Evolutionary conservation across 2,888 invertebrate species (phyloP), one percentile per base, ranked within the genome.

Genomic region (Pheosia gnoma): DNA sequence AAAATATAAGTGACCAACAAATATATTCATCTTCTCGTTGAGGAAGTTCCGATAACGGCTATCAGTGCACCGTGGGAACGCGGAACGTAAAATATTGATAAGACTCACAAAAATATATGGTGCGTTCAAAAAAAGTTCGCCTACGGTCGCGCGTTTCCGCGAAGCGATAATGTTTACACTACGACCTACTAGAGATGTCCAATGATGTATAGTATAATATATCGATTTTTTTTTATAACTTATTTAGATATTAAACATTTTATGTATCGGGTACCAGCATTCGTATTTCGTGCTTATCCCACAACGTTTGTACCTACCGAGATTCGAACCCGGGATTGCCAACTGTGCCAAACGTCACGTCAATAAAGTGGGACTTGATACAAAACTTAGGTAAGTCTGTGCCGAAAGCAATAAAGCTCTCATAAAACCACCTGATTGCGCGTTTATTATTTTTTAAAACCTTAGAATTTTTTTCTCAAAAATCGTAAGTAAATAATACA

Each of bases 1-100:
- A 68, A 49, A 59, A 62, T 47, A 57, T 57, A 59, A 57, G 38
- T 36, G 43, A 39, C 38, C 57, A 62, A n/a, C 51, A 45, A 58
- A 62, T 67, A 63, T 59, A 71, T 53, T 41, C 60, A 53, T 58
- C 57, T 59, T 59, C 63, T 80, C 80, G 78, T 76, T 72, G 72
- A 85, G 87, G 87, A 87, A 85, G 80, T 62, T 43, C 62, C 61
- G 87, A 88, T 88, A 57, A 87, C 71, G 62, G 66, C 66, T 82
- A 85, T 81, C 83, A 74, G 60, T 66, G 57, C 66, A 88, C 86
- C 90, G 90, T 90, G 90, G 89, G 90, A 90, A 90, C 81, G 80
- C 61, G 58, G 58, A 56, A 66, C 69, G 65, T 73, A 68, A 65
- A 58, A 65, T 45, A 65, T 36, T 65, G 81, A 80, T 82, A 82